Evolutionary conservation across 1,140 invertebrate genomes (phyloP).

Genomic region (Vanessa tameamea): DNA sequence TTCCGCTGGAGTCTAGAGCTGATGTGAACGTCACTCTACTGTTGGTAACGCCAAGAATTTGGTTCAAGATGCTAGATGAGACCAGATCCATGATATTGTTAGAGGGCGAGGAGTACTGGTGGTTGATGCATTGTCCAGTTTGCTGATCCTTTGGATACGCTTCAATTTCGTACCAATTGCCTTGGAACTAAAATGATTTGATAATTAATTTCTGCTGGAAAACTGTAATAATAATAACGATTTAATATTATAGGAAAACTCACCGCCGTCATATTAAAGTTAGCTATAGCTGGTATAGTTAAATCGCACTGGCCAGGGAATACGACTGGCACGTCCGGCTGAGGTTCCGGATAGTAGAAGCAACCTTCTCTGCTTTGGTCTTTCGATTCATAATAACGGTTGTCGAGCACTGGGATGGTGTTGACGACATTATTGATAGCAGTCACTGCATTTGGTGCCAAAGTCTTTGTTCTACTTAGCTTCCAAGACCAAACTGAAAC

Average conservation of each 20-base stretch:
- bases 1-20: conserved; percentile 45
- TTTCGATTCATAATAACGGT: conserved; percentile 47
- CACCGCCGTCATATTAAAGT: conserved; percentile 56
- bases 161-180: conserved; percentile 59
- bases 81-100: conserved; percentile 40
- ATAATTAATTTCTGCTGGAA: too few species aligned
- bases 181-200: conserved; percentile 52
- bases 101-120: conserved; percentile 42
- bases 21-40: conserved; percentile 41
- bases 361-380: conserved; percentile 56
- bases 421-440: conserved; percentile 50
- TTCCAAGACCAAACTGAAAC: conserved; percentile 59
- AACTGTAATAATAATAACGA: too few species aligned
- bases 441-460: conserved; percentile 34
- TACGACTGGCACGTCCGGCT: conserved; percentile 49
- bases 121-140: conserved; percentile 58
- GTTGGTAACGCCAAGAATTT: conserved; percentile 34
- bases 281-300: conserved; percentile 45
- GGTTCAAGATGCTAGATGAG: conserved; percentile 46
- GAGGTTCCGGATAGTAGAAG: conserved; percentile 66
- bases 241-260: conserved; percentile 8
- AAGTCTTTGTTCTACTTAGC: conserved; percentile 51
- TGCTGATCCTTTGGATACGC: conserved; percentile 58
- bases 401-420: conserved; percentile 48
- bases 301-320: conserved; percentile 65